Conservation (phyloP, 2,888 invertebrate species). For the Tiliacea citrago region DNA sequence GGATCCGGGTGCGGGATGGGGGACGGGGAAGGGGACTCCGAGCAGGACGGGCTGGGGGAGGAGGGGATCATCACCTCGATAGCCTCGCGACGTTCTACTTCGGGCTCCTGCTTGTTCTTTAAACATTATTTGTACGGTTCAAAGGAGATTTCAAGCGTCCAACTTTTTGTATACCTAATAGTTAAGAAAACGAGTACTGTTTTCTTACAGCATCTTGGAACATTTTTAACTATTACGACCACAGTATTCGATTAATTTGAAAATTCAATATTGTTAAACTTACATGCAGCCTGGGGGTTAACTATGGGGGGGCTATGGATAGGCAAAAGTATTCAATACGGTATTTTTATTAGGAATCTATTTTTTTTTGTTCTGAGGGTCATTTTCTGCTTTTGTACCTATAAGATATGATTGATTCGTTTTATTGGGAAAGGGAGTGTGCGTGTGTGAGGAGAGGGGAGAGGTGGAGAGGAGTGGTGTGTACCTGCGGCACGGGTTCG, state of each 20-base stretch:
- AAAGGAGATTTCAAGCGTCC: background rate
- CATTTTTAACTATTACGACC: background rate
- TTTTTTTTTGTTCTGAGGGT: too few relatives aligned
- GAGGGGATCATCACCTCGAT: slow-evolving; percentile 68
- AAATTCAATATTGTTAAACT: background rate
- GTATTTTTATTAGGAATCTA: background rate
- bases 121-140: slow-evolving; percentile 6
- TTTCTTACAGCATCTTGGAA: background rate
- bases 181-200: background rate
- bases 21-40: slow-evolving; percentile 47
- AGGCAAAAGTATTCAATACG: too few relatives aligned
- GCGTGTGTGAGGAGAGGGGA: too few relatives aligned
- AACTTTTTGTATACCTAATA: background rate
- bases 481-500: slow-evolving; percentile 57
- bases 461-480: background rate
- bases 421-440: background rate
- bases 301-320: too few relatives aligned
- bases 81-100: slow-evolving; percentile 37
- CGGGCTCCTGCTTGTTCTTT: slow-evolving; percentile 15
- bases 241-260: background rate
- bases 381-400: background rate
- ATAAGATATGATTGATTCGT: too few relatives aligned
- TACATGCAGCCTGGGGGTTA: background rate
- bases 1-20: slow-evolving; percentile 23
- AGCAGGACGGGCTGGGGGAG: slow-evolving; percentile 66